A percentile compares a stretch with the other conserved stretches of the same genome.
Evolutionary conservation across 2,113 vertebrate genomes (phyloP).

Genomic region (Campylorhamphus procurvoides): DNA sequence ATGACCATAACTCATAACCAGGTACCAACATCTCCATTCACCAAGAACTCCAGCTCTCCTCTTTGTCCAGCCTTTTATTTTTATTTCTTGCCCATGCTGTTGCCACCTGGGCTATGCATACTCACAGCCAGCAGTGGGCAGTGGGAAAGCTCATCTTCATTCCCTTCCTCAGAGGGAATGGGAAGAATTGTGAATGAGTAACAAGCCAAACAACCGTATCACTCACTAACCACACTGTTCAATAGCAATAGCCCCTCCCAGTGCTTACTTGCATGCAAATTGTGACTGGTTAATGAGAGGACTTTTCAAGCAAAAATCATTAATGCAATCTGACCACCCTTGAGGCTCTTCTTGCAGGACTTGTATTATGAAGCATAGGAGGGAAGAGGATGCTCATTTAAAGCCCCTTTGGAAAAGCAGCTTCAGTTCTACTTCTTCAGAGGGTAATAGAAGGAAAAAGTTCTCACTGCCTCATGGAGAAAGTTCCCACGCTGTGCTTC

Average conservation of each 20-base stretch:
- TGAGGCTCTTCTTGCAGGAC: neutral
- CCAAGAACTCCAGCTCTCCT: neutral
- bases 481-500: neutral
- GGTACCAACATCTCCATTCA: neutral
- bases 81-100: neutral
- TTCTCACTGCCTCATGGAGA: neutral
- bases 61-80: neutral
- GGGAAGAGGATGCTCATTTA: neutral
- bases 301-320: neutral
- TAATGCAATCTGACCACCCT: neutral
- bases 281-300: neutral
- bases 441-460: neutral
- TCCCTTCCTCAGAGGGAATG: neutral
- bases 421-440: neutral
- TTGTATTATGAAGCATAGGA: neutral
- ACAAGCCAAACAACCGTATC: neutral
- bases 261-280: neutral
- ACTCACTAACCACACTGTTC: neutral
- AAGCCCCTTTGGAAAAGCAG: neutral
- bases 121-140: fast-evolving
- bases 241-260: neutral
- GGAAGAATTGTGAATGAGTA: neutral
- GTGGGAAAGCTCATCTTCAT: neutral
- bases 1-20: neutral
- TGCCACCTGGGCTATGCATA: neutral